Conservation (phyloP, 2,888 invertebrate species). For the Callyntrura guangdongensis region DNA sequence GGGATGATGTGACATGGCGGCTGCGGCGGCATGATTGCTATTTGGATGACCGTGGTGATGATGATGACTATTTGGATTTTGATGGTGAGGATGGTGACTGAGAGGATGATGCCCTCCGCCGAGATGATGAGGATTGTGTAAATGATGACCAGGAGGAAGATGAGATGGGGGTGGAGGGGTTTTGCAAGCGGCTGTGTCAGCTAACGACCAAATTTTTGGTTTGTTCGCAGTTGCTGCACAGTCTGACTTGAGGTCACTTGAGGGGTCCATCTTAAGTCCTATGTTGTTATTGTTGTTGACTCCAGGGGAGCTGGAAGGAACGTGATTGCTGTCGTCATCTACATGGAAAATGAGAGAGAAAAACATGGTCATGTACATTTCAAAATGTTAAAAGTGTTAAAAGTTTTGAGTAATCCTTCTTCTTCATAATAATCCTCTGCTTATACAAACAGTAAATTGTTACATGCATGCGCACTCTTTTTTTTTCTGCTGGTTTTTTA, state of each 20-base stretch:
- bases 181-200: slow-evolving; percentile 97
- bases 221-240: slow-evolving; percentile 91
- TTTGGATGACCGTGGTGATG: slow-evolving; percentile 78
- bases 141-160: slow-evolving; percentile 86
- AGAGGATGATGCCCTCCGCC: slow-evolving; percentile 80
- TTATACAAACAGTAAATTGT: slow-evolving; percentile 52
- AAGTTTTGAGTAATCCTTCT: slow-evolving; percentile 35
- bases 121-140: slow-evolving; percentile 87
- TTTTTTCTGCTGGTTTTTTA: no score
- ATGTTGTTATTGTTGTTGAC: slow-evolving; percentile 84
- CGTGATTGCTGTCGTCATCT: slow-evolving; percentile 83
- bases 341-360: slow-evolving; percentile 26
- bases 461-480: no score
- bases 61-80: slow-evolving; percentile 85
- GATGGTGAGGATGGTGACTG: slow-evolving; percentile 84
- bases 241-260: slow-evolving; percentile 85
- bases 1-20: slow-evolving; percentile 73
- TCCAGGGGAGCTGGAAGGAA: slow-evolving; percentile 83
- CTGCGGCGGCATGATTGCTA: slow-evolving; percentile 65
- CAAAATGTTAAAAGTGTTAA: slow-evolving; percentile 51
- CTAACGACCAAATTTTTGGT: slow-evolving; percentile 97
- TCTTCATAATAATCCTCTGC: slow-evolving; percentile 9
- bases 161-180: slow-evolving; percentile 92
- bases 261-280: slow-evolving; percentile 84
- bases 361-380: slow-evolving; percentile 53